phyloP scores from a whole-genome alignment of 2,797 vertebrate genomes.

The Esox lucius region DNA sequence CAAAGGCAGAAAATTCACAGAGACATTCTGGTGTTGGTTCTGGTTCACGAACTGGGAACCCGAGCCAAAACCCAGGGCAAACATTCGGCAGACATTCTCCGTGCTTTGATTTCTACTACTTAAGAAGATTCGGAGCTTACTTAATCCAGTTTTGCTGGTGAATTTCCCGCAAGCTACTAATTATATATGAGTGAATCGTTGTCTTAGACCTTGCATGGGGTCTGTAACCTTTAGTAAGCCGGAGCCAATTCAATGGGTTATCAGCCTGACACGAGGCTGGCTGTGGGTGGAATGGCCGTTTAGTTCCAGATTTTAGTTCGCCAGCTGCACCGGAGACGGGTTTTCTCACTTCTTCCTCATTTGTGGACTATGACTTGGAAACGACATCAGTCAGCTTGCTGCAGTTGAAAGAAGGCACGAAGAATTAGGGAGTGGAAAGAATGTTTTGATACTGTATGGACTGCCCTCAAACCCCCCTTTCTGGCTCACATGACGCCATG shows the following conservation, averaged over 20 bases:
- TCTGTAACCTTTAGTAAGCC: conserved; percentile 47
- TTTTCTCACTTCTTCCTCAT: conserved; percentile 1
- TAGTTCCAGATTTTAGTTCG: not conserved
- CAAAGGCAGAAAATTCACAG: conserved; percentile 57
- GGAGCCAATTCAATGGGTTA: conserved; percentile 38
- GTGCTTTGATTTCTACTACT: conserved; percentile 68
- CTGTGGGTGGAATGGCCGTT: not conserved
- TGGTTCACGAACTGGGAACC: conserved; percentile 66
- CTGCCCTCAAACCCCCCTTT: not conserved
- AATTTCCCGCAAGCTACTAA: conserved; percentile 67
- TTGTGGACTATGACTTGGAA: not conserved
- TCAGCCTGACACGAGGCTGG: conserved; percentile 33
- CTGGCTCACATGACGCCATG: not conserved
- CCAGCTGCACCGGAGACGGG: not conserved
- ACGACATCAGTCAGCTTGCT: not conserved
- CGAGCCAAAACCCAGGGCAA: conserved; percentile 70
- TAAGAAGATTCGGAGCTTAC: conserved; percentile 69
- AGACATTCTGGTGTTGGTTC: conserved; percentile 54
- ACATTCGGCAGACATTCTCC: conserved; percentile 51
- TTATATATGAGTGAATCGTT: conserved; percentile 57
- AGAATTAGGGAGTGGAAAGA: not conserved
- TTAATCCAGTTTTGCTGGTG: conserved; percentile 71
- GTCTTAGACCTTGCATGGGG: conserved; percentile 40
- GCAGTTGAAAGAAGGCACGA: not conserved
- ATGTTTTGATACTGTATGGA: not conserved